A percentile compares a stretch with the other conserved stretches of the same genome.
Conservation (phyloP, 2,113 vertebrate genomes). For the Barnardius zonarius region DNA sequence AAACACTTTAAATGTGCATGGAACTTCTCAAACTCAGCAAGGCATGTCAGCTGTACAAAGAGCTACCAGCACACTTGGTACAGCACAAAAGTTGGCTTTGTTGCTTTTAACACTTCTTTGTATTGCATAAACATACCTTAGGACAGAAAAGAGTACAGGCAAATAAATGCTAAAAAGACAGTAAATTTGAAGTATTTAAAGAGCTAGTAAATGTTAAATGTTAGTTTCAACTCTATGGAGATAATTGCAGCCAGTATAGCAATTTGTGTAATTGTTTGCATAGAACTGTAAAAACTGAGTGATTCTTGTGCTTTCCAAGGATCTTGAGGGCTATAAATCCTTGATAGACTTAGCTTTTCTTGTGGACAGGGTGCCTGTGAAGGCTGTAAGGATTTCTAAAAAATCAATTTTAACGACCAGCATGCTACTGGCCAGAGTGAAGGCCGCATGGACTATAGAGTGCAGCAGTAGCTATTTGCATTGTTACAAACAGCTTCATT, state of each 20-base stretch:
- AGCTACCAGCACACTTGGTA: not conserved
- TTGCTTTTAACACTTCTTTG: not conserved
- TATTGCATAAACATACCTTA: not conserved
- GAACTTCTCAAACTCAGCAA: not conserved
- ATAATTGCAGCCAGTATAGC: not conserved
- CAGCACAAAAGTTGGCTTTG: not conserved
- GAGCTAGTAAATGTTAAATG: not conserved
- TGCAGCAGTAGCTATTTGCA: not conserved
- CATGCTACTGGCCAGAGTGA: not conserved
- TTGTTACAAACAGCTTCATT: not conserved
- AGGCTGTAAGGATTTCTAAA: not conserved
- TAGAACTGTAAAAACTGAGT: not conserved
- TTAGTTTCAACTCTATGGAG: not conserved
- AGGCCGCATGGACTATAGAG: not conserved
- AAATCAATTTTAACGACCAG: not conserved
- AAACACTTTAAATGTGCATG: not conserved
- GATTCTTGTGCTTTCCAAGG: not conserved
- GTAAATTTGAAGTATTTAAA: not conserved
- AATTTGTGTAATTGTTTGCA: not conserved
- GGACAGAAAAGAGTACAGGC: not conserved
- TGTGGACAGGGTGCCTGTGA: not conserved
- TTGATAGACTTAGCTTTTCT: not conserved
- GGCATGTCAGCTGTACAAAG: not conserved
- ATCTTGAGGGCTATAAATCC: not conserved
- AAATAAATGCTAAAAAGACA: not conserved